These are phyloP conservation scores for Drosophila incognita DNA, from an alignment of 2,888 invertebrate species.

Conservation along the genomic window DNA sequence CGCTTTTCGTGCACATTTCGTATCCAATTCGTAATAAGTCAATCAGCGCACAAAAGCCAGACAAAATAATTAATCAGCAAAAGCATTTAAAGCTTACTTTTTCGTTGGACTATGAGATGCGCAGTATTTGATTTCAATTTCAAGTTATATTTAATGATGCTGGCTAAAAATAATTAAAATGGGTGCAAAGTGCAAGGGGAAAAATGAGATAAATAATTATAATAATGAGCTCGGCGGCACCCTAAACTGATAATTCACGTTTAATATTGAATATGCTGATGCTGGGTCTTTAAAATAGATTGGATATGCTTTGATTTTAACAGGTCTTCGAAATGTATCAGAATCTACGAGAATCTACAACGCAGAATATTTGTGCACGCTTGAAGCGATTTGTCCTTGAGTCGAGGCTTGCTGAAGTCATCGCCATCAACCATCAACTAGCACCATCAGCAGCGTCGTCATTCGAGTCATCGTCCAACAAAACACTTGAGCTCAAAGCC, in stretches of 20 bases:
- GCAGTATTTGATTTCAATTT: not conserved
- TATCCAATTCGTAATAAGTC: conserved; percentile 57
- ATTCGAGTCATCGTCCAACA: conserved; percentile 49
- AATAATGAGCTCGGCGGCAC: not conserved
- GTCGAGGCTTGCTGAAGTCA: conserved; percentile 68
- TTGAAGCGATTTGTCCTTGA: conserved; percentile 75
- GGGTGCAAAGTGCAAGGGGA: not conserved
- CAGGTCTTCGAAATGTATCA: conserved; percentile 27
- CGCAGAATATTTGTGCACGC: conserved; percentile 62
- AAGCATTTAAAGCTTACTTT: not conserved
- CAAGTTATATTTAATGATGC: not conserved
- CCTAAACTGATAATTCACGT: not conserved
- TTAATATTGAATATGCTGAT: not conserved
- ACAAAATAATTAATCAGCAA: conserved; percentile 41
- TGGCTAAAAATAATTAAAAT: not conserved
- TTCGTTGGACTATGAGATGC: conserved; percentile 4
- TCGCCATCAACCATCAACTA: conserved; percentile 31
- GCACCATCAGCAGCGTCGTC: conserved; percentile 14
- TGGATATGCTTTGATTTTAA: conserved; percentile 44
- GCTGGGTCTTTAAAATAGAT: conserved; percentile 22
- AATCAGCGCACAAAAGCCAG: conserved; percentile 47
- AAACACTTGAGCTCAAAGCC: conserved; percentile 56
- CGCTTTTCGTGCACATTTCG: conserved; percentile 30
- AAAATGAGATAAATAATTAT: not conserved
- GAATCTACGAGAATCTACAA: conserved; percentile 33